These are phyloP conservation scores for Rhagoletis zephyria DNA, from an alignment of 1,140 invertebrate species.

Conservation along the genomic window DNA sequence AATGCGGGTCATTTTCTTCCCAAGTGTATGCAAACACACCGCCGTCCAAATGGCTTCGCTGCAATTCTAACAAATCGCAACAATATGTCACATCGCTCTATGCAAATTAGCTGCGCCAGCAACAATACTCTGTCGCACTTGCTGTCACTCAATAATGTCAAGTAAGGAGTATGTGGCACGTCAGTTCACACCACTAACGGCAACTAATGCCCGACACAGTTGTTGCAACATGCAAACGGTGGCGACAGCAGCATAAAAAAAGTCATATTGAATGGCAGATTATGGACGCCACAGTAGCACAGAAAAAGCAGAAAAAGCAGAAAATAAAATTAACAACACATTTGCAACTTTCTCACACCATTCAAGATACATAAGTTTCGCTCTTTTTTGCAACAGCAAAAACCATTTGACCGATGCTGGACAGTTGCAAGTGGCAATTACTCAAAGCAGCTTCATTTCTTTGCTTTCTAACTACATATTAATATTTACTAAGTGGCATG, in stretches of 20 bases:
- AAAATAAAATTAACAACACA: neutral
- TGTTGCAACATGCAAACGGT: conserved; percentile 9
- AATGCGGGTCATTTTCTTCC: neutral
- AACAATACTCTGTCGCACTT: neutral
- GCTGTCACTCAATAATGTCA: neutral
- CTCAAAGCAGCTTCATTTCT: neutral
- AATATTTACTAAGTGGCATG: neutral
- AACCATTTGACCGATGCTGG: neutral
- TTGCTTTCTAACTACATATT: neutral
- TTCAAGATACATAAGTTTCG: neutral
- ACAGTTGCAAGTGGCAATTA: neutral
- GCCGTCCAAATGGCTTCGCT: neutral
- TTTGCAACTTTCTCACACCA: conserved; percentile 9
- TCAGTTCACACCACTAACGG: neutral
- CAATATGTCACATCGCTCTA: conserved; percentile 21
- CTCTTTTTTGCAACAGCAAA: neutral
- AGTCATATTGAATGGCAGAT: neutral
- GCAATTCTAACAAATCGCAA: neutral
- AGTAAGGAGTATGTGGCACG: neutral
- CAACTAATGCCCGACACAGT: conserved; percentile 3
- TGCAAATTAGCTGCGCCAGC: conserved; percentile 5
- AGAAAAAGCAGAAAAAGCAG: neutral
- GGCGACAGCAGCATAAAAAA: neutral
- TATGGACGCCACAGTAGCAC: neutral
- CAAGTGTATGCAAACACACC: neutral